Evolutionary conservation across 2,797 vertebrate genomes (phyloP).

Genomic region (Chromis chromis): DNA sequence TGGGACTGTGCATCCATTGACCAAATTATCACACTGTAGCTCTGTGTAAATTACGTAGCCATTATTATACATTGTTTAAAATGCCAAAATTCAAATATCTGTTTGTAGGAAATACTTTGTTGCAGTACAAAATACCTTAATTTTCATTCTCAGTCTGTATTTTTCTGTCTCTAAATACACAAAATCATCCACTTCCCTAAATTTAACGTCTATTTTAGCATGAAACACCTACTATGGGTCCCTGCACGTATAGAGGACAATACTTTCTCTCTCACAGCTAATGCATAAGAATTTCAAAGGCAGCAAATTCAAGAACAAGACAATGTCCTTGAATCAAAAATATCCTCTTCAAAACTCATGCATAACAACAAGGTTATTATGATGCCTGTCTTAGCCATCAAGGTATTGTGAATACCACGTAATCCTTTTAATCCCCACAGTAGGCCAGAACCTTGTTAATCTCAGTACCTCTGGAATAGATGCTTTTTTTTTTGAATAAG

Average conservation of each 20-base stretch:
- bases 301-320: conserved; percentile 32
- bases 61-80: neutral
- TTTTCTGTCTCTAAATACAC: neutral
- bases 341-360: conserved; percentile 55
- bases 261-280: conserved; percentile 12
- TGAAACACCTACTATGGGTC: neutral
- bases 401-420: conserved; percentile 37
- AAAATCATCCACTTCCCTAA: neutral
- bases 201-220: neutral
- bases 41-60: neutral
- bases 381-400: conserved; percentile 50
- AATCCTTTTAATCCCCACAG: conserved; percentile 54
- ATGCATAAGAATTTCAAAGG: conserved; percentile 35
- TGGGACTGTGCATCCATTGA: neutral
- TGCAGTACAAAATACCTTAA: no score
- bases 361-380: conserved; percentile 62
- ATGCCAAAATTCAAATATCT: neutral
- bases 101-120: neutral
- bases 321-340: conserved; percentile 48
- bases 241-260: neutral
- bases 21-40: conserved; percentile 4
- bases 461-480: conserved; percentile 9
- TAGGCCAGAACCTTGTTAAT: conserved; percentile 43
- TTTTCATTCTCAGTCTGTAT: neutral
- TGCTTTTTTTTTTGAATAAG: conserved; percentile 18